Evolutionary conservation across 2,113 vertebrate genomes (phyloP), one percentile per base, ranked within the genome.

Genomic region (Cyrtonyx montezumae): DNA sequence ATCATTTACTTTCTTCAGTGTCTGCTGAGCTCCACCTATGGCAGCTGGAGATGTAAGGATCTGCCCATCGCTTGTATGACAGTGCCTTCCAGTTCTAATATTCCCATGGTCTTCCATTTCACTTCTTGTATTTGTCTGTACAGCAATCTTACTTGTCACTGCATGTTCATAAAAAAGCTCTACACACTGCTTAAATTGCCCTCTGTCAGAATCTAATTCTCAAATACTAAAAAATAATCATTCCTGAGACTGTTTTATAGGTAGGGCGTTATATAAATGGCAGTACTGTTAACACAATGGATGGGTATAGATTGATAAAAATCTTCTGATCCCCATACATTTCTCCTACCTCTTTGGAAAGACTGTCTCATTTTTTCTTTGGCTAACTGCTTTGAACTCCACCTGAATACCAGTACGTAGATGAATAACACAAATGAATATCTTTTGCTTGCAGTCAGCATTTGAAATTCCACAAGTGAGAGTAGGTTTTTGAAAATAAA

Each of bases 181-280:
- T 73, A 0, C 59, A 48, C 0, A 2, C 71, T 6, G 15, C 63
- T 95, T 84, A 79, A 87, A 87, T 85, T 91, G 16, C 80, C 69
- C 37, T 83, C 23, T 79, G 3, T 87, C 6, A 2, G 75, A 59
- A 87, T 87, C 51, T 79, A 76, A 92, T 93, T 94, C 76, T 86
- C 91, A 97, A 87, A 94, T 88, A 58, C n/a, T 58, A 81, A 90
- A 93, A 92, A 93, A 56, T 58, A 88, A 58, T 94, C 2, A 81
- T 91, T 93, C 32, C 58, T 62, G 56, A 71, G 62, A 17, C 51
- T 83, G 19, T 77, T 93, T 80, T 79, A 17, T 87, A 84, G 25
- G 46, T 65, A 67, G 8, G 17, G 63, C 1, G 1, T 56, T 1
- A 1, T 58, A 69, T 90, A 81, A 91, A 86, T 0, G 32, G 45